Evolutionary conservation across 1,140 invertebrate species (phyloP), one percentile per base, ranked within the genome.

Genomic region (Monomorium pharaonis): DNA sequence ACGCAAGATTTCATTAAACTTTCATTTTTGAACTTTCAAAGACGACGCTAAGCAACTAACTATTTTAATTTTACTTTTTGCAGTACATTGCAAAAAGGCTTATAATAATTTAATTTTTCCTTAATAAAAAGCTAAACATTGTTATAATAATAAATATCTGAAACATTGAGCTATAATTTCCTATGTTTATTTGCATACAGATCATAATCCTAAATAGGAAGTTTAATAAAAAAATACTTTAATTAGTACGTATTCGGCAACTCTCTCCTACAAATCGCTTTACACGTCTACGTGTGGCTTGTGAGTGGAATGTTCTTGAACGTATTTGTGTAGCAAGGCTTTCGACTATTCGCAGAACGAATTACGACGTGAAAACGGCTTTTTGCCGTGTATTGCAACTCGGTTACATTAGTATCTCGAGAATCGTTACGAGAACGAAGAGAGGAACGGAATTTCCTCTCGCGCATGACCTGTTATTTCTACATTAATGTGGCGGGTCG

Each of bases 381-480:
- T 83, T 83, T 83, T 60, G 51, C 51, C 78, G 67, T 37, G 67
- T 51, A 18, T 58, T 47, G 51, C 33, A 72, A 58, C 51, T 42
- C 67, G 51, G 77, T 80, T 69, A 69, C 33, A 80, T 14, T 37
- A 3, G 49, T 47, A 83, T 70, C 78, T 83, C 30, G 78, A 18
- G 37, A 30, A 18, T 42, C n/a, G 24, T 18, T 21, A 56, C 24
- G 37, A 14, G 33, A 12, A 9, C 3, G 49, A 30, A 42, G 27
- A 9, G 30, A 83, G 27, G 37, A 10, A 18, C 27, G 67, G 24
- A 74, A 58, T 74, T 58, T 74, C 27, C 42, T 83, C 54, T 83
- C 67, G 78, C 67, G 67, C 27, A 56, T 42, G 65, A 72, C 51
- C 67, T 47, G 54, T 83, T 83, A 83, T 83, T 74, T 27, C 67